These are phyloP conservation scores for Rhabdomys dilectus DNA, from an alignment of 2,113 vertebrate species.

Conservation along the genomic window DNA sequence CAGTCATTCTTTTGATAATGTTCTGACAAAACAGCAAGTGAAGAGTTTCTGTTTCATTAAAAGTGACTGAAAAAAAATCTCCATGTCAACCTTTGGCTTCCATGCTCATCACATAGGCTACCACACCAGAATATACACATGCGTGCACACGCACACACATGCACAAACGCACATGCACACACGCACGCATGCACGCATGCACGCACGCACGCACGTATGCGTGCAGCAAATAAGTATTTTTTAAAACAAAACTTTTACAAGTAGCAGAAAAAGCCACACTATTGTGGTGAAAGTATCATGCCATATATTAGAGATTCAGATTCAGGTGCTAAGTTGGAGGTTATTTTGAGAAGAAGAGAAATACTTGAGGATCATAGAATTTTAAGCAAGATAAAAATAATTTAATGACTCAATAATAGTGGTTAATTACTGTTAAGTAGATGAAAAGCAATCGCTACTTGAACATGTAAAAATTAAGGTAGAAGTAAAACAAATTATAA, in stretches of 20 bases:
- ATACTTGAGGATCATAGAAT: not conserved
- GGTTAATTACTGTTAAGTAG: slow-evolving; percentile 24
- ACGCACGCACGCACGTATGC: not conserved
- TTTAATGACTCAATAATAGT: slow-evolving; percentile 47
- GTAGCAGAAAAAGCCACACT: slow-evolving; percentile 32
- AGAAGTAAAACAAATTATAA: slow-evolving; percentile 45
- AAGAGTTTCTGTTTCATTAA: not conserved
- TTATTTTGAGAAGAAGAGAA: slow-evolving; percentile 52
- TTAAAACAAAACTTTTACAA: slow-evolving; percentile 42
- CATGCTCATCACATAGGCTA: not conserved
- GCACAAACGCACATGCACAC: not conserved
- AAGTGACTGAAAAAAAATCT: not conserved
- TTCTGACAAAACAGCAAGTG: not conserved
- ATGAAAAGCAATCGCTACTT: slow-evolving; percentile 39
- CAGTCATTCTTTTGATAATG: not conserved
- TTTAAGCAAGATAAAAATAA: slow-evolving; percentile 57
- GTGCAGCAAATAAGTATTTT: not conserved
- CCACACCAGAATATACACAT: not conserved
- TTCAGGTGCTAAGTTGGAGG: not conserved
- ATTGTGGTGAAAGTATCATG: not conserved
- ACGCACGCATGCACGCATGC: not conserved
- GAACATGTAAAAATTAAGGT: slow-evolving; percentile 51
- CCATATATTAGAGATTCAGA: not conserved
- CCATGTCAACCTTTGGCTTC: not conserved
- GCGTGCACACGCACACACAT: not conserved